Base-by-base conservation (phyloP, 2,888 invertebrate genomes). In the Rutpela maculata region DNA sequence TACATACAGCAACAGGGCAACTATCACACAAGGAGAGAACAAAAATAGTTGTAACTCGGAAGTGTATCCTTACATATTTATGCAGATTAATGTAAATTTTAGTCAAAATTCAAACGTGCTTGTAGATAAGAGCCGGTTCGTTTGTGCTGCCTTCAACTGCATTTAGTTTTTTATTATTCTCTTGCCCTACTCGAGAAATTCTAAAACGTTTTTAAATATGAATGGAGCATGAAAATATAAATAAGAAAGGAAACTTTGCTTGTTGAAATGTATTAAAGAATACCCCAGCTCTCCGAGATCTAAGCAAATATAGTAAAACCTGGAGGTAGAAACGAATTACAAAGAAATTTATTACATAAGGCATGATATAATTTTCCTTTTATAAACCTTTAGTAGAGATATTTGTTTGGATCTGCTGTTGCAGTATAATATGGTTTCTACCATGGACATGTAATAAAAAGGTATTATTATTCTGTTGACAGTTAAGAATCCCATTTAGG, bases 51-150 rank as follows among this genome's bases (percentile, higher is more conserved):
- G 67, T 65, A 74, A 56, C 68, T 74, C 69, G 70, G 65, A 63
- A 73, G 69, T 68, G 59, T 77, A 74, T 77, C 72, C 68, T 73
- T 68, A 76, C 78, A 76, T 80, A 77, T 77, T 75, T 81, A 81
- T 81, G 81, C 78, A 81, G 78, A 81, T 81, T 38, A 72, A 81
- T 81, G 81, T 78, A 81, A 81, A 81, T 81, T 70, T 43, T 50
- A 80, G 77, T 77, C 78, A 70, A 80, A 78, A 77, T 79, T 78
- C 78, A 77, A 78, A 80, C 79, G 74, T 70, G 77, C 19, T 65
- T 75, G 59, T 50, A 79, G 79, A 80, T 81, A 78, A 78, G 76
- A 77, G 76, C 74, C 65, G 60, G 74, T 79, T 79, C 74, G 76
- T 77, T 79, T 78, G 68, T 70, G 67, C 62, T 17, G 31, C 0